Base-by-base conservation (phyloP, 2,797 vertebrate genomes). In the Sandelia bainsii region DNA sequence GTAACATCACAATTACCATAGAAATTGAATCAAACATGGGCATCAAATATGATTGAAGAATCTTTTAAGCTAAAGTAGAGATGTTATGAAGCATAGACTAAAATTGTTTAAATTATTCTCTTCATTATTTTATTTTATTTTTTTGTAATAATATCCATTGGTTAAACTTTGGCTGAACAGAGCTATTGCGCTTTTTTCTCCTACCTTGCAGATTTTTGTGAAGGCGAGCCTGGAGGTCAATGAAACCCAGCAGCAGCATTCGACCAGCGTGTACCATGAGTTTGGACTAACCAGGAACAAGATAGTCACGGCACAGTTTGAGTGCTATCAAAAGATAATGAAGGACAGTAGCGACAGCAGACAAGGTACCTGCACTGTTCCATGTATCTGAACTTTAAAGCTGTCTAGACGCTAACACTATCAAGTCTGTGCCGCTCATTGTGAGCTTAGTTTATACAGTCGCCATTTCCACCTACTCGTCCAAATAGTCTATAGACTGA, bases 311-410 rank as follows among this genome's bases (percentile, higher is more conserved):
- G 98, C 98, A 0, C 98, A 99, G 77, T 99, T 97, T 70, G 98
- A 99, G 87, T 99, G 98, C 83, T 99, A 99, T 83, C 98, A 99
- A 85, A 98, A 96, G 90, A 97, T 99, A 49, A 97, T 97, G 94
- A 96, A 96, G 62, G 95, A 96, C 58, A 90, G 88, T 7, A 13
- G 84, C 57, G 75, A 89, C 3, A 91, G 84, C 73, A 91, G 85
- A 86, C 93, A 94, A 92, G 97, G 98, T 98, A 92, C 70, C 8
- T 1, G 8, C 8, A 9, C 37, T 3, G n/a, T 49, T 42, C 64
- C 20, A 29, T 42, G 23, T 40, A 11, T 62, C 29, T 44, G n/a
- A 50, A 25, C 32, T 12, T 29, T 9, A 52, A 19, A 46, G 6
- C 27, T 29, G 27, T 29, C 27, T 29, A 29, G 27, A 29, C 27